These are phyloP conservation scores for Ochropacha duplaris DNA, from an alignment of 2,888 invertebrate species.

Conservation along the genomic window DNA sequence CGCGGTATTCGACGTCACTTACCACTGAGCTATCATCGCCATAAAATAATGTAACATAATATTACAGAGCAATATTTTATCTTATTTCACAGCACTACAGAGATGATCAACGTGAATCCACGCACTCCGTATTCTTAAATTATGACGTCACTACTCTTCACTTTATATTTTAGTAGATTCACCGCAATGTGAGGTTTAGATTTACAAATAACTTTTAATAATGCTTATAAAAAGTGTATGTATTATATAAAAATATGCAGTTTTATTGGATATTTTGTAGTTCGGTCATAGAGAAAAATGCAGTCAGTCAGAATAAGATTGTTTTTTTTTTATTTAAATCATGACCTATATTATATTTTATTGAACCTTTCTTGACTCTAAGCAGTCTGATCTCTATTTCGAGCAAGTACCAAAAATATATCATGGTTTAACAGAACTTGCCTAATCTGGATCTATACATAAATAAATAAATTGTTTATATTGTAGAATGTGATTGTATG, in stretches of 20 bases:
- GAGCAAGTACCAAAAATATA: neutral
- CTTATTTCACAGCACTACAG: conserved; percentile 88
- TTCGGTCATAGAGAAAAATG: neutral
- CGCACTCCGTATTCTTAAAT: conserved; percentile 91
- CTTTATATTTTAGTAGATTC: neutral
- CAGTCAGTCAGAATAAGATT: neutral
- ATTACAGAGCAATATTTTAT: conserved; percentile 18
- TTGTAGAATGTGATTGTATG: neutral
- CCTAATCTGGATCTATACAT: neutral
- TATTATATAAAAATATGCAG: no score
- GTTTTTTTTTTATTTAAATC: neutral
- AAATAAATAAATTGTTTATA: neutral
- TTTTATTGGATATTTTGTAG: no score
- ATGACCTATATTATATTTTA: neutral
- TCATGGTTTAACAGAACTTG: neutral
- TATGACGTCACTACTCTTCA: neutral
- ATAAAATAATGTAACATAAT: neutral
- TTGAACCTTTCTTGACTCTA: neutral
- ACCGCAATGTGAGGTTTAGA: neutral
- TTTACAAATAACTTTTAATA: neutral
- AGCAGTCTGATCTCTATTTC: neutral
- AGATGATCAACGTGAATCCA: conserved; percentile 95
- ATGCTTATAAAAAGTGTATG: neutral
- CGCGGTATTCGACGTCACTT: no score
- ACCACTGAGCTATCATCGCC: no score